A percentile compares a stretch with the other conserved stretches of the same genome.
These are phyloP conservation scores for cattle (Bos taurus) DNA, from an alignment of 2,113 vertebrate genomes.

Conservation along the genomic window DNA sequence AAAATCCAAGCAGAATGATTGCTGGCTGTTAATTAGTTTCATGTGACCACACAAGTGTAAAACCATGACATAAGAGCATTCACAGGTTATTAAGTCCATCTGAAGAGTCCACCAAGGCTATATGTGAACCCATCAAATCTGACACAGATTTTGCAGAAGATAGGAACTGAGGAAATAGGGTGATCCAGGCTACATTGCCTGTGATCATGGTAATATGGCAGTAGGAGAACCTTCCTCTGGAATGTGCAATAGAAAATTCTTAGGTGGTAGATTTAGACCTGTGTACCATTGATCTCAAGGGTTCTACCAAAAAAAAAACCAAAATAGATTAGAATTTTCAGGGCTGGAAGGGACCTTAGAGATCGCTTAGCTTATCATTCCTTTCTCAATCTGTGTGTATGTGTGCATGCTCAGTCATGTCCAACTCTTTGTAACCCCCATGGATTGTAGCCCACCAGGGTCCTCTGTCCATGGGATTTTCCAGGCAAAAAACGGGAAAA, in stretches of 20 bases:
- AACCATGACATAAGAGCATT: not conserved
- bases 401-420: not conserved
- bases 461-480: too few relatives aligned
- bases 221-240: not conserved
- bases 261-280: not conserved
- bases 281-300: not conserved
- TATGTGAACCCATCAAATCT: not conserved
- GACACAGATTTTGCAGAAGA: not conserved
- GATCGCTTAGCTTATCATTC: not conserved
- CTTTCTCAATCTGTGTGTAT: not conserved
- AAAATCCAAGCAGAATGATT: not conserved
- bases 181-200: not conserved
- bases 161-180: not conserved
- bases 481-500: not conserved
- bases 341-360: not conserved
- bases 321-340: not conserved
- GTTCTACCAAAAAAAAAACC: not conserved
- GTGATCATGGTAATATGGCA: not conserved
- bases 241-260: not conserved
- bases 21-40: not conserved
- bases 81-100: not conserved
- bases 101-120: not conserved
- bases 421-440: not conserved
- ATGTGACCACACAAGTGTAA: not conserved
- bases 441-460: not conserved